Conservation (phyloP, 1,140 invertebrate genomes). For the Eubasilissa regina region DNA sequence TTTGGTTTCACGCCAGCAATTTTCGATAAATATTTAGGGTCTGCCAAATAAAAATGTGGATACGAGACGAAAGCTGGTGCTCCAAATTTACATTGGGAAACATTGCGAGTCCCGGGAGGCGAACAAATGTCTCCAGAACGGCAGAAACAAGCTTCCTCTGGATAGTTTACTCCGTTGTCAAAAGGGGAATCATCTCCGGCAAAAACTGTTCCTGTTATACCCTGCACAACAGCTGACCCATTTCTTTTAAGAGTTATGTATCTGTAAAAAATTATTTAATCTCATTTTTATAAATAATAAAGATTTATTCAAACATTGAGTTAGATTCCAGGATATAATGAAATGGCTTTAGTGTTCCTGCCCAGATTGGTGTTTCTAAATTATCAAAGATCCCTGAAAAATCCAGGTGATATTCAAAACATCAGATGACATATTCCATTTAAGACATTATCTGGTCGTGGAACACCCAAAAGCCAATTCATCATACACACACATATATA, state of each 20-base stretch:
- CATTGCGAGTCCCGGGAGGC: conserved; percentile 73
- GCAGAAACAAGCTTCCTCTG: conserved; percentile 71
- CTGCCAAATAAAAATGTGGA: conserved; percentile 85
- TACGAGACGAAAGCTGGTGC: conserved; percentile 83
- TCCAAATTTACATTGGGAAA: conserved; percentile 75
- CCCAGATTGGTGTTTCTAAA: no score
- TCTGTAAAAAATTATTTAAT: conserved; percentile 19
- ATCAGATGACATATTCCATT: no score
- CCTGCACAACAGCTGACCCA: conserved; percentile 41
- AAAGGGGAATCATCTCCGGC: conserved; percentile 48
- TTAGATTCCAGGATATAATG: no score
- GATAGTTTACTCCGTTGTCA: conserved; percentile 54
- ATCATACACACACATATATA: no score
- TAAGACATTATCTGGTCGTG: no score
- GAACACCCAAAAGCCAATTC: no score
- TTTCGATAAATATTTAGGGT: conserved; percentile 72
- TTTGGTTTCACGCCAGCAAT: conserved; percentile 71
- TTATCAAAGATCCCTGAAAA: no score
- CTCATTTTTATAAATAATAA: no score
- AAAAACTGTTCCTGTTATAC: conserved; percentile 52
- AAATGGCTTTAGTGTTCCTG: no score
- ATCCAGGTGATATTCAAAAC: no score
- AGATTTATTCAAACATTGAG: no score
- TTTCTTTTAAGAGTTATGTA: conserved; percentile 44
- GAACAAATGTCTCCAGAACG: conserved; percentile 65